Percentiles rank a stretch among this genome's conserved stretches.
These are phyloP conservation scores for Idaea aversata DNA, from an alignment of 2,888 invertebrate species.

Conservation along the genomic window DNA sequence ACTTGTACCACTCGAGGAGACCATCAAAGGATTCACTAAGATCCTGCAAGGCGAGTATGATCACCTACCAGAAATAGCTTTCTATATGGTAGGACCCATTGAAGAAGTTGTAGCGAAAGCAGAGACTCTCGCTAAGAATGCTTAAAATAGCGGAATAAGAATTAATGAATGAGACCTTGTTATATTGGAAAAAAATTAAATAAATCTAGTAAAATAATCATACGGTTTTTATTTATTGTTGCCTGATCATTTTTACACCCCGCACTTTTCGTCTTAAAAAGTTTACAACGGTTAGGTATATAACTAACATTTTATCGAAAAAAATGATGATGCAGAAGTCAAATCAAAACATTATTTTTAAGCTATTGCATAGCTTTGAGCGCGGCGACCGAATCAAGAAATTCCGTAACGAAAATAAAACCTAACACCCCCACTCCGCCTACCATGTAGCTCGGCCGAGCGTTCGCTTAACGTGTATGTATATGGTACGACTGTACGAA, in stretches of 20 bases:
- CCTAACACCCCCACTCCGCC: too few relatives aligned
- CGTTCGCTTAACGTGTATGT: too few relatives aligned
- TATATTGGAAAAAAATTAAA: constrained; percentile 57
- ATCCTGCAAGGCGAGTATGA: constrained; percentile 92
- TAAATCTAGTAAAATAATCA: constrained; percentile 23
- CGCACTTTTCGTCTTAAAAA: not conserved
- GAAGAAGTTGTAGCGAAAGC: constrained; percentile 94
- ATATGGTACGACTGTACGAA: too few relatives aligned
- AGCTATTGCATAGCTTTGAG: too few relatives aligned
- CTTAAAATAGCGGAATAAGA: constrained; percentile 45
- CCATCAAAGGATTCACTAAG: constrained; percentile 93
- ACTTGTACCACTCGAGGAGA: constrained; percentile 91
- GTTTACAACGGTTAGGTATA: not conserved
- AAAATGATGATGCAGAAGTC: too few relatives aligned
- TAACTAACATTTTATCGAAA: too few relatives aligned
- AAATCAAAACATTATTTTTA: too few relatives aligned
- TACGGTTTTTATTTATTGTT: constrained; percentile 6
- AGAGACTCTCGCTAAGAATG: constrained; percentile 86
- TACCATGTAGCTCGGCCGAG: too few relatives aligned
- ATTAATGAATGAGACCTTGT: constrained; percentile 43
- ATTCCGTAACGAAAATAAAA: too few relatives aligned
- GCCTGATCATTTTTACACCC: not conserved
- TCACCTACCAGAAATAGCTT: constrained; percentile 94
- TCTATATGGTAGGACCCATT: constrained; percentile 97
- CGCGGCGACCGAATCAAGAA: too few relatives aligned